phyloP scores from a whole-genome alignment of 2,797 vertebrate genomes.

The Myiotriccus ornatus region DNA sequence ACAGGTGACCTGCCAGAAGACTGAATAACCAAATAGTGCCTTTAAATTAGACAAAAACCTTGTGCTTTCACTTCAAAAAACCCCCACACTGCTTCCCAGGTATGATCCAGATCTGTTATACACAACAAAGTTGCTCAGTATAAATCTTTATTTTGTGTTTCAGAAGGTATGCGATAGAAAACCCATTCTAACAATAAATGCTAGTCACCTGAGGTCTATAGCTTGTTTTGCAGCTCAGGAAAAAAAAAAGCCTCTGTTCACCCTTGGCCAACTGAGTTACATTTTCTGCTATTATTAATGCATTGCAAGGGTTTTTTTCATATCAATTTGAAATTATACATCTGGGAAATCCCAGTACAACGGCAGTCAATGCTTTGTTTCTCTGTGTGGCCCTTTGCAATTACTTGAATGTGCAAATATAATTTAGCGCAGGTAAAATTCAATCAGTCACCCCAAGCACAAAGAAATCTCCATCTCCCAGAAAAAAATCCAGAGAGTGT shows the following conservation, averaged over 20 bases:
- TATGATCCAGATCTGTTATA: constrained; percentile 36
- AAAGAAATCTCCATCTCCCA: constrained; percentile 80
- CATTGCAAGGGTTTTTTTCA: constrained; percentile 76
- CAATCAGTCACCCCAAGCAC: constrained; percentile 84
- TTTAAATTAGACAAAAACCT: constrained; percentile 49
- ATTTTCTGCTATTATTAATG: constrained; percentile 81
- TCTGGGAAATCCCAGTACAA: constrained; percentile 83
- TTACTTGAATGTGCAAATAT: constrained; percentile 86
- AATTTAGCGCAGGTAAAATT: constrained; percentile 85
- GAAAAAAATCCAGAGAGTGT: constrained; percentile 67
- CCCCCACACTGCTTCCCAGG: neutral
- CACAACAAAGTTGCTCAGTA: constrained; percentile 29
- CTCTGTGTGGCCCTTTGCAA: constrained; percentile 83
- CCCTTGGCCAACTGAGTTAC: constrained; percentile 71
- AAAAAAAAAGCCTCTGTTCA: constrained; percentile 69
- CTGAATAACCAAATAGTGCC: constrained; percentile 7
- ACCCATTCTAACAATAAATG: constrained; percentile 77
- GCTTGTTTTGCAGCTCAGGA: constrained; percentile 74
- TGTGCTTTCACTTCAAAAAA: neutral
- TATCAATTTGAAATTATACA: constrained; percentile 89
- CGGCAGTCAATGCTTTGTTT: constrained; percentile 81
- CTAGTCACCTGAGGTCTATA: constrained; percentile 78
- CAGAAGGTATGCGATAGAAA: constrained; percentile 71
- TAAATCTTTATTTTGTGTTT: constrained; percentile 77
- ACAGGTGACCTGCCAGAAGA: neutral